Conservation (phyloP, 2,113 vertebrate genomes). For the Psilopsiagon aymara region DNA sequence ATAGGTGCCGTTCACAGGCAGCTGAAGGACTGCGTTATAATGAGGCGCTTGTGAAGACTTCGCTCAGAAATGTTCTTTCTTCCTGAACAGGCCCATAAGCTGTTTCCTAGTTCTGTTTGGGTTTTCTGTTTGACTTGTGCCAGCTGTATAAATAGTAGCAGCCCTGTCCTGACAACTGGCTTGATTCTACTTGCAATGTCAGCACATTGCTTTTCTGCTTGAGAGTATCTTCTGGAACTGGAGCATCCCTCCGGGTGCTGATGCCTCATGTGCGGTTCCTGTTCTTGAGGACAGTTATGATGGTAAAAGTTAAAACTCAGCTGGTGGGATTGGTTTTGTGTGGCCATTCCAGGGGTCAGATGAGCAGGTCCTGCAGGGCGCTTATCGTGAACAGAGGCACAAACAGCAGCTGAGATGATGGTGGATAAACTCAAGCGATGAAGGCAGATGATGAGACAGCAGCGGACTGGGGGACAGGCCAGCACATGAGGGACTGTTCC, state of each 20-base stretch:
- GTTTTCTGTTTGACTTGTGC: not conserved
- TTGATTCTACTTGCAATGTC: not conserved
- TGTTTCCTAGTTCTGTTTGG: not conserved
- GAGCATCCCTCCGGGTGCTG: not conserved
- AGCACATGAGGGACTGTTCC: not conserved
- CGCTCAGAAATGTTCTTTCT: not conserved
- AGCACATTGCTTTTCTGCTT: slow-evolving; percentile 40
- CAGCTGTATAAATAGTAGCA: not conserved
- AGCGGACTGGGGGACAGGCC: not conserved
- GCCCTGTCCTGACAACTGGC: not conserved
- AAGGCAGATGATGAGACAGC: not conserved
- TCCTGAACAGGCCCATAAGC: not conserved
- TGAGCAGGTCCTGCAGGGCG: not conserved
- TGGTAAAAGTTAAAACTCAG: not conserved
- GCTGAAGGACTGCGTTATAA: not conserved
- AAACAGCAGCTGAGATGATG: rapidly evolving
- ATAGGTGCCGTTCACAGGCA: not conserved
- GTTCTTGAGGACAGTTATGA: slow-evolving; percentile 27
- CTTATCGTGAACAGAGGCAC: not conserved
- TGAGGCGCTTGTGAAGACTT: not conserved
- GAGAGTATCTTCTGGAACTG: slow-evolving; percentile 34
- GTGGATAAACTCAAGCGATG: not conserved
- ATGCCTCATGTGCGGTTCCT: not conserved
- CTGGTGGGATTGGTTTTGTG: not conserved
- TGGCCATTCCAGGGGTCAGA: not conserved